phyloP scores from a whole-genome alignment of 2,888 invertebrate genomes.

The Sinodicranocentrus sp. region DNA sequence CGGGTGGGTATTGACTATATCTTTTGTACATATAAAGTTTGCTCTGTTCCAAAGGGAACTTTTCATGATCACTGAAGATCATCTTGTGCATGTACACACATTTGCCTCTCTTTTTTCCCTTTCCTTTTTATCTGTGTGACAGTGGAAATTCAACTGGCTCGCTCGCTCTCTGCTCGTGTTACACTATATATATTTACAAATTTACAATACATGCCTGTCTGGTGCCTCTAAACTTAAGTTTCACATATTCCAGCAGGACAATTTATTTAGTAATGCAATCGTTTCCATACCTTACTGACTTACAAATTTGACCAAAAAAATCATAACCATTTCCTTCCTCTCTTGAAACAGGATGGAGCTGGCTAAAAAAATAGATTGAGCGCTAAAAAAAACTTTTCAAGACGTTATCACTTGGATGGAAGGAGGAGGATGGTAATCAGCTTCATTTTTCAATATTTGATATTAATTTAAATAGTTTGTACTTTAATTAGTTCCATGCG shows the following conservation, averaged over 20 bases:
- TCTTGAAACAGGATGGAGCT: constrained; percentile 6
- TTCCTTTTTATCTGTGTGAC: constrained; percentile 26
- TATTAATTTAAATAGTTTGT: no score
- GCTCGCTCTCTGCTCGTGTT: constrained; percentile 20
- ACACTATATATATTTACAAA: background rate
- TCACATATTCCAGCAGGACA: background rate
- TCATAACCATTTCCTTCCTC: constrained; percentile 53
- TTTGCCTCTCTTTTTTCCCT: constrained; percentile 60
- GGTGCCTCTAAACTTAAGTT: background rate
- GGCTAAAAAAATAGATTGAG: constrained; percentile 19
- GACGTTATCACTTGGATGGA: no score
- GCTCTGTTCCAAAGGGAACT: no score
- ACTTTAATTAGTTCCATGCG: no score
- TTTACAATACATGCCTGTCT: background rate
- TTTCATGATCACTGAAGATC: no score
- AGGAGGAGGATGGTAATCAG: no score
- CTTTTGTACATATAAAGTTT: no score
- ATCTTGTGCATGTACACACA: constrained; percentile 55
- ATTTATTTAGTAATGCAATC: background rate
- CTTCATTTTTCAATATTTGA: no score
- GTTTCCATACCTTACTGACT: background rate
- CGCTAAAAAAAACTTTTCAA: constrained; percentile 41
- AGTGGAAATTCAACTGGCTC: constrained; percentile 24
- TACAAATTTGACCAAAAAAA: no score
- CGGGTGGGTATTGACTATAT: no score